phyloP scores from a whole-genome alignment of 64 coral and sea anemone species.

The Dendrophyllia cribrosa region DNA sequence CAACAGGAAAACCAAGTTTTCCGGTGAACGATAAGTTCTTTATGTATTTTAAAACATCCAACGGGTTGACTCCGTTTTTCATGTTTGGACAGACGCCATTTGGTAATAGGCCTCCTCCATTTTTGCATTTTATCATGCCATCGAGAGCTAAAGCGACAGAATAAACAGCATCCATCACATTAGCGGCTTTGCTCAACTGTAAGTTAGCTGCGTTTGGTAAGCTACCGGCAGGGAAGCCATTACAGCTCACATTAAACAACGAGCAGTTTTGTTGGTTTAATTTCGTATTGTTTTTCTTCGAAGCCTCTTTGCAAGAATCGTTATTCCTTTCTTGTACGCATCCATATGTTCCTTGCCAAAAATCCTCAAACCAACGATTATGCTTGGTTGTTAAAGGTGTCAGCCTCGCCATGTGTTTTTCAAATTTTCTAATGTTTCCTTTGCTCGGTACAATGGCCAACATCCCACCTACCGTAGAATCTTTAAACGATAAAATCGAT shows the following conservation, averaged over 20 bases:
- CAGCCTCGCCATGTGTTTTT: constrained; percentile 68
- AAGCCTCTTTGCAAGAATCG: not conserved
- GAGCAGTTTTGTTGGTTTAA: not conserved
- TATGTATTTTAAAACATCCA: constrained; percentile 66
- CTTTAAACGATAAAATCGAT: constrained; percentile 64
- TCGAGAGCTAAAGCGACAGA: constrained; percentile 81
- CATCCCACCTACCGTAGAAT: constrained; percentile 86
- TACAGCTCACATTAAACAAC: not conserved
- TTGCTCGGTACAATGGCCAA: constrained; percentile 87
- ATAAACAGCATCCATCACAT: constrained; percentile 98
- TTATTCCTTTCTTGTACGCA: constrained; percentile 14
- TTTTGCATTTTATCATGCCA: constrained; percentile 73
- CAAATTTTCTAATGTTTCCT: constrained; percentile 80
- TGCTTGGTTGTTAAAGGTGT: constrained; percentile 73
- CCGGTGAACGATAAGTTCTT: constrained; percentile 65
- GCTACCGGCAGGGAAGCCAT: not conserved
- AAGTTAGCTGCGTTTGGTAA: constrained; percentile 63
- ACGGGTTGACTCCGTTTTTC: constrained; percentile 38
- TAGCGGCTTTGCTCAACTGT: constrained; percentile 87
- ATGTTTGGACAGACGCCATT: constrained; percentile 59
- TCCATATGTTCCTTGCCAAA: constrained; percentile 84
- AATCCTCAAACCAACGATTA: constrained; percentile 95
- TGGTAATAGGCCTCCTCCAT: not conserved
- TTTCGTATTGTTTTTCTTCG: not conserved
- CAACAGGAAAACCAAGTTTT: constrained; percentile 83